Conservation (phyloP, 1,140 invertebrate genomes). For the Sarcophaga peregrina region DNA sequence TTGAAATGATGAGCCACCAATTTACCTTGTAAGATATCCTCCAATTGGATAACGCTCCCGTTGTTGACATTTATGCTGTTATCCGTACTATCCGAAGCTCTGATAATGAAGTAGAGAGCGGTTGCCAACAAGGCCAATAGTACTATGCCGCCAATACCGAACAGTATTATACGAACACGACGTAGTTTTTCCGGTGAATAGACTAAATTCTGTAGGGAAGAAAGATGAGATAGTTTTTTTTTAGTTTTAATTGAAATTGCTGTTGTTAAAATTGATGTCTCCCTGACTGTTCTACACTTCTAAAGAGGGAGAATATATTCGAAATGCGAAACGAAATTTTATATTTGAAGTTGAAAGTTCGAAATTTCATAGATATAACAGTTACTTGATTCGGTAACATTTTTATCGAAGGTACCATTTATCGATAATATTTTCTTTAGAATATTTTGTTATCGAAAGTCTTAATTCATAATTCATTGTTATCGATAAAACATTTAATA, state of each 20-base stretch:
- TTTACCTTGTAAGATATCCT: conserved; percentile 67
- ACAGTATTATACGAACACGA: conserved; percentile 55
- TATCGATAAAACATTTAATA: too few species aligned
- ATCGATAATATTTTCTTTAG: background rate
- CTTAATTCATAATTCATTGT: too few species aligned
- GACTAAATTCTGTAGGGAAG: conserved; percentile 54
- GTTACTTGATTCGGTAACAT: background rate
- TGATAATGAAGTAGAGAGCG: conserved; percentile 52
- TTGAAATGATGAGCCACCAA: conserved; percentile 69
- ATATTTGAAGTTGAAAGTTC: too few species aligned
- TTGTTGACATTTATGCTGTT: conserved; percentile 24
- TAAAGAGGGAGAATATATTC: too few species aligned
- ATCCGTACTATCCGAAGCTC: conserved; percentile 44
- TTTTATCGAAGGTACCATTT: background rate
- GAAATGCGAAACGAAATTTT: too few species aligned
- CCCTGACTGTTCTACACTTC: too few species aligned
- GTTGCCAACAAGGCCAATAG: conserved; percentile 53
- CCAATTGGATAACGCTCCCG: conserved; percentile 60
- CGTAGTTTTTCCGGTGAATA: conserved; percentile 59
- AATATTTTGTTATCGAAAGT: background rate
- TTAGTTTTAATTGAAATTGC: background rate
- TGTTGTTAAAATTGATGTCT: too few species aligned
- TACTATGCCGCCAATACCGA: conserved; percentile 50
- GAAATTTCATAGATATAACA: too few species aligned
- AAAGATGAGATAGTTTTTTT: background rate